phyloP scores from a whole-genome alignment of 2,797 vertebrate genomes.

The Pterois miles region DNA sequence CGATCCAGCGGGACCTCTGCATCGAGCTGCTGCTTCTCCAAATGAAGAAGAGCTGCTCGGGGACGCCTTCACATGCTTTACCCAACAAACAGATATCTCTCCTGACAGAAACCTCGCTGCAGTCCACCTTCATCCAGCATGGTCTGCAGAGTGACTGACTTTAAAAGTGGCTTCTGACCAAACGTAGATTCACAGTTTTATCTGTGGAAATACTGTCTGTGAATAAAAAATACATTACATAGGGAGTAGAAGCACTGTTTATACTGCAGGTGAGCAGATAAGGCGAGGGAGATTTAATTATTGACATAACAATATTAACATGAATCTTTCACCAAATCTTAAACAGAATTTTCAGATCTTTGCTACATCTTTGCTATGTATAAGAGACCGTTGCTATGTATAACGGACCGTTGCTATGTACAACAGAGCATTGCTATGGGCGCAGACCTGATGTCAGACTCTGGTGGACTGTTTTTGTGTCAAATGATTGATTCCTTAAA shows the following conservation, averaged over 20 bases:
- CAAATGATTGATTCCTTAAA: too few relatives aligned
- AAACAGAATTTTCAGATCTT: not conserved
- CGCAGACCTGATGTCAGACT: too few relatives aligned
- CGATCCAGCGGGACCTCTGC: slow-evolving; percentile 9
- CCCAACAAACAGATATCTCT: not conserved
- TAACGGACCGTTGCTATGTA: too few relatives aligned
- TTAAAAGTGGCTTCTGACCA: not conserved
- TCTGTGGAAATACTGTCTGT: not conserved
- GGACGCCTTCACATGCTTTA: not conserved
- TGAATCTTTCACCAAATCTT: not conserved
- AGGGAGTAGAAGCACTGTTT: not conserved
- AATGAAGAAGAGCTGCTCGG: not conserved
- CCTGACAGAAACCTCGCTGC: not conserved
- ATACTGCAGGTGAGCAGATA: not conserved
- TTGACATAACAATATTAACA: not conserved
- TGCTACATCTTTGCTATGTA: too few relatives aligned
- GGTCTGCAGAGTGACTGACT: not conserved
- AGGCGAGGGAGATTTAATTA: not conserved
- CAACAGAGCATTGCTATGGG: too few relatives aligned
- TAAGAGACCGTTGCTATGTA: too few relatives aligned
- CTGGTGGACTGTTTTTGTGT: too few relatives aligned
- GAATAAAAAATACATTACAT: not conserved
- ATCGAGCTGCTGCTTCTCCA: not conserved
- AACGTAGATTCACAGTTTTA: not conserved
- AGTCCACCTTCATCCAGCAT: not conserved